These are phyloP conservation scores for Abrostola tripartita DNA, from an alignment of 2,888 invertebrate species.

Conservation along the genomic window DNA sequence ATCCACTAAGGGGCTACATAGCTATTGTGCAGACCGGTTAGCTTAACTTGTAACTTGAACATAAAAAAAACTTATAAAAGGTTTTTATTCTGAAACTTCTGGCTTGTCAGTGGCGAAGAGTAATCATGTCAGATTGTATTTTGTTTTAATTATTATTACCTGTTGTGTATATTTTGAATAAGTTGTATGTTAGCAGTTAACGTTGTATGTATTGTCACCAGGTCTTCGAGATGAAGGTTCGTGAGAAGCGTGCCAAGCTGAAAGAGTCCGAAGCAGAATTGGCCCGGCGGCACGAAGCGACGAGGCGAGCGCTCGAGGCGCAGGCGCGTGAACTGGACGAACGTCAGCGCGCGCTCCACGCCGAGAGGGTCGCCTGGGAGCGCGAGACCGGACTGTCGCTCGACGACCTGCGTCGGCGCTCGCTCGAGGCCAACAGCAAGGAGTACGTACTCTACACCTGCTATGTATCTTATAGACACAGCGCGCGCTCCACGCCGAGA, in stretches of 20 bases:
- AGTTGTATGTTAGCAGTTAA: background rate
- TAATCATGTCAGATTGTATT: too few relatives aligned
- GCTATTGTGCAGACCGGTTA: too few relatives aligned
- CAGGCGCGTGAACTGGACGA: conserved; percentile 98
- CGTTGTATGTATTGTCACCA: conserved; percentile 42
- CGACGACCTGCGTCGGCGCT: conserved; percentile 95
- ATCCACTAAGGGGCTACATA: too few relatives aligned
- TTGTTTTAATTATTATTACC: too few relatives aligned
- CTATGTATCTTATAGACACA: too few relatives aligned
- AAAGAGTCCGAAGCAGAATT: conserved; percentile 98
- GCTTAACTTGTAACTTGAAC: background rate
- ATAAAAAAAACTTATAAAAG: background rate
- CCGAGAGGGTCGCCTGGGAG: conserved; percentile 96
- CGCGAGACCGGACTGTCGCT: conserved; percentile 95
- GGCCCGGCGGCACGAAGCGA: conserved; percentile 95
- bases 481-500: conserved; percentile 95
- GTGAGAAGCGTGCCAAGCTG: conserved; percentile 98
- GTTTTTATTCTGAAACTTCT: too few relatives aligned
- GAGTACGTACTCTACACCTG: conserved; percentile 88
- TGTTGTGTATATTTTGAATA: background rate
- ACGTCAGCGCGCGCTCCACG: conserved; percentile 94
- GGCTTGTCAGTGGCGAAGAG: too few relatives aligned
- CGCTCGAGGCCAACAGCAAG: conserved; percentile 96
- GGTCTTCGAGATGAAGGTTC: conserved; percentile 99
- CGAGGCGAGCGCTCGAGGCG: conserved; percentile 92